These are phyloP conservation scores for Botia kubotai DNA, from an alignment of 2,797 vertebrate genomes.

Conservation along the genomic window DNA sequence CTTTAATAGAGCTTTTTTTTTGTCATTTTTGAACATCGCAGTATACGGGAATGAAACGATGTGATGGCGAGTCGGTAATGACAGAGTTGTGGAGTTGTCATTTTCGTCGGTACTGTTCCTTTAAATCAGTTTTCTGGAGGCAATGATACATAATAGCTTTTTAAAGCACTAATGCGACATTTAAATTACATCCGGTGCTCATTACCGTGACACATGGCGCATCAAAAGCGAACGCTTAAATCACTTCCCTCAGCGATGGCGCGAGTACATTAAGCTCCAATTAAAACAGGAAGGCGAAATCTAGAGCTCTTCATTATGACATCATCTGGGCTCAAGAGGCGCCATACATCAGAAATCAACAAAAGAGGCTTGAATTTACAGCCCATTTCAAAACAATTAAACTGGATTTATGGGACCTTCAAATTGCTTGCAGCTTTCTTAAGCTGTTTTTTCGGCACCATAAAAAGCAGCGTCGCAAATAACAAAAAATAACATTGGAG, in stretches of 20 bases:
- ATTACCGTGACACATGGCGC: conserved; percentile 51
- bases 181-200: conserved; percentile 47
- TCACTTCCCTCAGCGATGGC: conserved; percentile 34
- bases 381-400: conserved; percentile 63
- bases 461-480: conserved; percentile 55
- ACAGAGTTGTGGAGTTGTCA: background rate
- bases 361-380: conserved; percentile 53
- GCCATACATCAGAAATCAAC: conserved; percentile 47
- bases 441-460: conserved; percentile 47
- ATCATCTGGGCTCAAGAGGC: conserved; percentile 29
- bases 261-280: conserved; percentile 44
- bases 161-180: conserved; percentile 38
- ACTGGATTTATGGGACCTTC: conserved; percentile 58
- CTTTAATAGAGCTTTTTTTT: too few species aligned
- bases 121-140: conserved; percentile 21
- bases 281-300: conserved; percentile 47
- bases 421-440: conserved; percentile 62
- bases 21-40: too few species aligned
- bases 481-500: conserved; percentile 55
- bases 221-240: conserved; percentile 37
- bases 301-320: conserved; percentile 31
- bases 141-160: conserved; percentile 29
- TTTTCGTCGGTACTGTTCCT: background rate
- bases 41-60: background rate
- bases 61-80: background rate